These are phyloP conservation scores for Nemotelus nigrinus DNA, from an alignment of 2,888 invertebrate species.

Conservation along the genomic window DNA sequence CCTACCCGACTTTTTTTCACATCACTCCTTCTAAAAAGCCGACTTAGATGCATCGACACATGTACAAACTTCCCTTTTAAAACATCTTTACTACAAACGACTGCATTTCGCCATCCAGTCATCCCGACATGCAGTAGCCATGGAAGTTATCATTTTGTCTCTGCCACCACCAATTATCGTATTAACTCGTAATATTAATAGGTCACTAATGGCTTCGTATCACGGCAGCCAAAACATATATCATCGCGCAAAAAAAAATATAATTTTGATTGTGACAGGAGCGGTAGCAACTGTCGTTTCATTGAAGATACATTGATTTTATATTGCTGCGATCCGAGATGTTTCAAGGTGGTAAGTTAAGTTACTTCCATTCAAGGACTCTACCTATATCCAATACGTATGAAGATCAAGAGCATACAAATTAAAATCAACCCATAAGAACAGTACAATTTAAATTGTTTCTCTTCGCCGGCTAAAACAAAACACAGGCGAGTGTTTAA, in stretches of 20 bases:
- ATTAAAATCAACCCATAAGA: slow-evolving; percentile 21
- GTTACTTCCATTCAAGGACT: not conserved
- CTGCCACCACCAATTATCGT: slow-evolving; percentile 30
- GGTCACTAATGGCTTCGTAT: slow-evolving; percentile 1
- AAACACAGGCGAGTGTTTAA: slow-evolving; percentile 28
- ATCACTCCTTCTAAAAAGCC: no score
- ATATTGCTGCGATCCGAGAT: not conserved
- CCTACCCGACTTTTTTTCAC: no score
- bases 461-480: slow-evolving; percentile 4
- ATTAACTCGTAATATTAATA: slow-evolving; percentile 9
- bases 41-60: no score
- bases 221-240: not conserved
- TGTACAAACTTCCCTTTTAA: no score
- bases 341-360: not conserved
- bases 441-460: slow-evolving; percentile 28
- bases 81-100: no score
- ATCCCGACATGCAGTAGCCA: no score
- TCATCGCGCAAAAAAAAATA: not conserved
- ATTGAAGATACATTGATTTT: slow-evolving; percentile 4
- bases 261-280: not conserved
- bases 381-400: not conserved
- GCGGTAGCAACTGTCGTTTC: not conserved
- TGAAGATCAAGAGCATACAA: slow-evolving; percentile 2
- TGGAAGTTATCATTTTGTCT: no score
- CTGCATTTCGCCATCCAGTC: no score